These are phyloP conservation scores for Sitta europaea DNA, from an alignment of 2,113 vertebrate genomes.

Conservation along the genomic window DNA sequence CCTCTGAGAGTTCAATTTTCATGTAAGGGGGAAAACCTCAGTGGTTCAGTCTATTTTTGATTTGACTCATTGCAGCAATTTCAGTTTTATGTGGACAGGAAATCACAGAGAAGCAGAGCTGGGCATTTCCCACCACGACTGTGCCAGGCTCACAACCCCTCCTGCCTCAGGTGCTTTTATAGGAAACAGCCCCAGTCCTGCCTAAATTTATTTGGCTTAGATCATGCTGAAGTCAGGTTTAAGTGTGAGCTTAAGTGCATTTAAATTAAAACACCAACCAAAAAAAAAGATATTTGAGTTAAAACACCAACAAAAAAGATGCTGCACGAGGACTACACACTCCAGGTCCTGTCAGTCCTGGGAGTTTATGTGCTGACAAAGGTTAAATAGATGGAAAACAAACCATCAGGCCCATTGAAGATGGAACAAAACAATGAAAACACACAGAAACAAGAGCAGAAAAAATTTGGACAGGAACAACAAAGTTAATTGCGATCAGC, in stretches of 20 bases:
- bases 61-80: neutral
- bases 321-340: accelerated
- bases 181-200: neutral
- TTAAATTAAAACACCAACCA: neutral
- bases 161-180: neutral
- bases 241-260: neutral
- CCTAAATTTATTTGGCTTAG: neutral
- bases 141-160: neutral
- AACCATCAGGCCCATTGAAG: neutral
- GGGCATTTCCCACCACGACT: neutral
- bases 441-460: neutral
- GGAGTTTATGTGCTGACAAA: neutral
- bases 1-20: neutral
- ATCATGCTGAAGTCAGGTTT: neutral
- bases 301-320: neutral
- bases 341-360: neutral
- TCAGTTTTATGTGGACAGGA: neutral
- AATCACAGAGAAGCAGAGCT: neutral
- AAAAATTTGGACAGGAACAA: neutral
- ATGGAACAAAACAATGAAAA: neutral
- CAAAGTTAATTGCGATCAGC: neutral
- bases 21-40: neutral
- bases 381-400: neutral
- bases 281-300: neutral
- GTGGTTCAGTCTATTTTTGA: neutral